Percentiles rank a stretch among this genome's conserved stretches.
These are phyloP conservation scores for Melinaea menophilus DNA, from an alignment of 2,888 invertebrate genomes.

Conservation along the genomic window DNA sequence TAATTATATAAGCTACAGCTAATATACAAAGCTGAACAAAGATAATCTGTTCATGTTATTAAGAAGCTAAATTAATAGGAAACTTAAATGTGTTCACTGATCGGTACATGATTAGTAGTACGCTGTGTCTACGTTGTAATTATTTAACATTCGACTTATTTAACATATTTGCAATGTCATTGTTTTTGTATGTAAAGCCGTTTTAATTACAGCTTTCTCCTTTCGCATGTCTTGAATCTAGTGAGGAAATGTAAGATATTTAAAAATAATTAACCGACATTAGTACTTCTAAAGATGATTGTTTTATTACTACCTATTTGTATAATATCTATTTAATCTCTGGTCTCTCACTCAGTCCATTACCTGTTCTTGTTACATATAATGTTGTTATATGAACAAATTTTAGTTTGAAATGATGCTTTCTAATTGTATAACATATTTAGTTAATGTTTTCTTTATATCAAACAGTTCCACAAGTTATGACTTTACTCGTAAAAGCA, in stretches of 20 bases:
- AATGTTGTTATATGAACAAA: not conserved
- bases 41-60: constrained; percentile 46
- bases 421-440: not conserved
- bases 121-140: constrained; percentile 59
- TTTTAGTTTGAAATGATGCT: not conserved
- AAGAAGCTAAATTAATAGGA: constrained; percentile 61
- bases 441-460: not conserved
- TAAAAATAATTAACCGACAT: constrained; percentile 30
- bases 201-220: constrained; percentile 71
- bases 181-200: constrained; percentile 55
- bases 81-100: constrained; percentile 51
- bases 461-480: too few species aligned
- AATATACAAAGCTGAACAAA: not conserved
- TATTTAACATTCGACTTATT: constrained; percentile 50
- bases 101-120: constrained; percentile 56
- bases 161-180: constrained; percentile 67
- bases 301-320: constrained; percentile 5
- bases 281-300: constrained; percentile 19
- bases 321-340: constrained; percentile 7
- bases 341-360: not conserved
- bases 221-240: constrained; percentile 40
- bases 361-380: constrained; percentile 2
- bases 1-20: constrained; percentile 5
- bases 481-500: not conserved
- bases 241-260: constrained; percentile 33